phyloP scores from a whole-genome alignment of 2,888 invertebrate genomes.

The Macaria notata region DNA sequence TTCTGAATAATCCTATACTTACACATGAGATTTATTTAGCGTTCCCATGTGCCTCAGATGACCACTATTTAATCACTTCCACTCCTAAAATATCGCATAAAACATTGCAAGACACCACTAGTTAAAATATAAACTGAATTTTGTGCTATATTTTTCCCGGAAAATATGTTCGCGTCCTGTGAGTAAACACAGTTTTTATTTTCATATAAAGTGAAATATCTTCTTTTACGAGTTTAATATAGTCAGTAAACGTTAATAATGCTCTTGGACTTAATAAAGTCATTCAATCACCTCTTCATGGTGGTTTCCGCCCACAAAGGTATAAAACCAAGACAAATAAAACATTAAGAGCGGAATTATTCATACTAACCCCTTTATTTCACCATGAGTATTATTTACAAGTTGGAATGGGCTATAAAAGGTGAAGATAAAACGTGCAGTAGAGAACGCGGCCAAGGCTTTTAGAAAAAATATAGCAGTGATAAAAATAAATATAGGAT shows the following conservation, averaged over 20 bases:
- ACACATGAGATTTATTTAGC: no score
- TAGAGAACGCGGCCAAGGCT: not conserved
- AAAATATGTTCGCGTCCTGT: not conserved
- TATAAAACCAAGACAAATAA: slow-evolving; percentile 20
- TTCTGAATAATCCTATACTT: no score
- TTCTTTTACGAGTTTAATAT: slow-evolving; percentile 22
- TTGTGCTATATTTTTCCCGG: slow-evolving; percentile 12
- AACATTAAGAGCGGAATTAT: slow-evolving; percentile 14
- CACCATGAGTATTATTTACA: slow-evolving; percentile 14
- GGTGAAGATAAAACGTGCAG: slow-evolving; percentile 6
- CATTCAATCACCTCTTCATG: slow-evolving; percentile 11
- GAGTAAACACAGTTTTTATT: not conserved
- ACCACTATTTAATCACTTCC: no score
- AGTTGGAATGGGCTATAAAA: slow-evolving; percentile 9
- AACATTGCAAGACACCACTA: no score
- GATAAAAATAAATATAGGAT: no score
- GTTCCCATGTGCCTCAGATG: no score
- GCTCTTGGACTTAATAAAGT: slow-evolving; percentile 26
- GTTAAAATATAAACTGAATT: slow-evolving; percentile 21
- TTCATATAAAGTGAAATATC: not conserved
- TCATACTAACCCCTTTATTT: slow-evolving; percentile 25
- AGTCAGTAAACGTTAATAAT: slow-evolving; percentile 14
- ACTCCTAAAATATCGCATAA: no score
- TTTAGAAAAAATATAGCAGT: no score
- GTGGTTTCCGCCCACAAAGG: slow-evolving; percentile 12